Evolutionary conservation across 2,113 vertebrate genomes (phyloP).

Genomic region (Condylura cristata): DNA sequence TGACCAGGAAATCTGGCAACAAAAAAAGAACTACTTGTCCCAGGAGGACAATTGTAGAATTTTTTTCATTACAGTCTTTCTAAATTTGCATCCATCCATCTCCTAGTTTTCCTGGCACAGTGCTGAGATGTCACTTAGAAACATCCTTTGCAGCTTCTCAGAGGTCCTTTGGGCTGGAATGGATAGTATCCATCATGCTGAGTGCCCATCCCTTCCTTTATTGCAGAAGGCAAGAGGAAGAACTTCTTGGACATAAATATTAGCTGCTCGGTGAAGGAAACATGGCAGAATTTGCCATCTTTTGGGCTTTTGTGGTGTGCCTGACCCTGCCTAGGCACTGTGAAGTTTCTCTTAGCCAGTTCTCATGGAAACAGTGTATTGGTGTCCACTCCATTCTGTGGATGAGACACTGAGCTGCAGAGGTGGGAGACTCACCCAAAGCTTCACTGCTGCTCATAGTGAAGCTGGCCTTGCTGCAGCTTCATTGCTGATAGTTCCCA

Average conservation of each 20-base stretch:
- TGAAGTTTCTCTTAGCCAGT: not conserved
- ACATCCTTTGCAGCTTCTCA: not conserved
- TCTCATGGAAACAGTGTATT: not conserved
- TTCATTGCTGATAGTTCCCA: not conserved
- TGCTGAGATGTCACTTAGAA: not conserved
- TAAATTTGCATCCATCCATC: conserved; percentile 36
- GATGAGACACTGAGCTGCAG: conserved; percentile 36
- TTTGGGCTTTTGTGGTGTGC: not conserved
- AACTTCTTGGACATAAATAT: not conserved
- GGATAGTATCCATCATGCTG: not conserved
- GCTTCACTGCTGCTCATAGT: not conserved
- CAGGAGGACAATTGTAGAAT: conserved; percentile 20
- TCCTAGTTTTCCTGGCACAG: not conserved
- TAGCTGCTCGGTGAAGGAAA: not conserved
- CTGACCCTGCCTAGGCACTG: not conserved
- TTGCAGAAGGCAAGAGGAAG: not conserved
- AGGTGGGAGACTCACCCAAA: not conserved
- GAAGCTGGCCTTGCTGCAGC: not conserved
- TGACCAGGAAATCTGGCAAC: conserved; percentile 66
- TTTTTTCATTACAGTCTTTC: conserved; percentile 38
- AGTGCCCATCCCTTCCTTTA: not conserved
- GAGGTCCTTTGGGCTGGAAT: not conserved
- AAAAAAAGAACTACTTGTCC: conserved; percentile 57
- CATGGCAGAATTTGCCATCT: not conserved
- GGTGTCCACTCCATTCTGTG: not conserved